These are phyloP conservation scores for Zaprionus obscuricornis DNA, from an alignment of 2,888 invertebrate genomes.

Conservation along the genomic window DNA sequence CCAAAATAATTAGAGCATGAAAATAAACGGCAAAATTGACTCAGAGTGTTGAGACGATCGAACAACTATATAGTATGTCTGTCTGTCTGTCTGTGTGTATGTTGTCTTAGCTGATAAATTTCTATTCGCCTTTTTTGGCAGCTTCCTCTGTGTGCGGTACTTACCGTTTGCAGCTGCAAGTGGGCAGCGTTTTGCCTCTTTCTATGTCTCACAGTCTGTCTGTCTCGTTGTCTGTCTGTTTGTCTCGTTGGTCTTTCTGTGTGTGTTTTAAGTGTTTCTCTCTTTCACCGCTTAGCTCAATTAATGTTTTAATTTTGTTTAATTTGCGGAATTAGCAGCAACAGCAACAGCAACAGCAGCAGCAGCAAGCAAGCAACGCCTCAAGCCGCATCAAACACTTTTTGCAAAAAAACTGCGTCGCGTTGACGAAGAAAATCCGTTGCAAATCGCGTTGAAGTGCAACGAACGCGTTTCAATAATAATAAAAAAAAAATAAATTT, in stretches of 20 bases:
- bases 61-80: slow-evolving; percentile 3
- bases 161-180: slow-evolving; percentile 56
- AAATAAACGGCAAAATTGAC: slow-evolving; percentile 70
- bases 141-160: slow-evolving; percentile 42
- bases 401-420: neutral
- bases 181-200: slow-evolving; percentile 31
- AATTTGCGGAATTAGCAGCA: slow-evolving; percentile 54
- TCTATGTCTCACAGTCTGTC: too few relatives aligned
- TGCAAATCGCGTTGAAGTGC: slow-evolving; percentile 30
- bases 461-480: slow-evolving; percentile 40
- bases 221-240: too few relatives aligned
- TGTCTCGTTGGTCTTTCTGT: neutral
- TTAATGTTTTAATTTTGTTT: slow-evolving; percentile 59
- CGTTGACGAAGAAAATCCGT: slow-evolving; percentile 34
- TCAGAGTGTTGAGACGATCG: slow-evolving; percentile 31
- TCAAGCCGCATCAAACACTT: neutral
- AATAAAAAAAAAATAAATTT: too few relatives aligned
- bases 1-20: slow-evolving; percentile 78
- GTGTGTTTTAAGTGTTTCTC: slow-evolving; percentile 22
- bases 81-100: slow-evolving; percentile 25
- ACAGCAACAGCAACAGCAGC: too few relatives aligned
- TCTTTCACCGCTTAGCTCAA: slow-evolving; percentile 39
- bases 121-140: slow-evolving; percentile 73
- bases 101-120: slow-evolving; percentile 47
- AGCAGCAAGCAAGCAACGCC: slow-evolving; percentile 6